Evolutionary conservation across 1,140 invertebrate genomes (phyloP), one percentile per base, ranked within the genome.

Genomic region (Anoplophora glabripennis): DNA sequence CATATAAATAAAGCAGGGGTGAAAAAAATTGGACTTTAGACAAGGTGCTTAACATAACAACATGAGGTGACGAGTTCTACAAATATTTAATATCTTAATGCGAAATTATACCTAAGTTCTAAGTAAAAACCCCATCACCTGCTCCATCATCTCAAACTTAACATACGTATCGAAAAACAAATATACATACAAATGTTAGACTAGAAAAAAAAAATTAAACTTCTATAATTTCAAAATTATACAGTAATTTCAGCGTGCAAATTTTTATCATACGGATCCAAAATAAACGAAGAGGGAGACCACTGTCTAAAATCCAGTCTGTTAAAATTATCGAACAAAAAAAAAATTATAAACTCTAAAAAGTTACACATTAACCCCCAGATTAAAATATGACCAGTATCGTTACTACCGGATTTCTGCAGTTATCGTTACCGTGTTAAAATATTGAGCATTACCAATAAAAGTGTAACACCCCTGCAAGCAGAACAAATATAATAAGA

Each of bases 1-100:
- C 51, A 64, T 64, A 57, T 60, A 64, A 61, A 57, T 64, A 64
- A 53, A 64, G 62, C 62, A 61, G 58, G 58, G 58, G 62, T 57
- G 62, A 57, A 41, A 51, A 46, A 48, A 41, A 48, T 59, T 49
- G 48, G 53, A 64, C 57, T 64, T 64, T 56, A 61, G 58, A 64
- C 61, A 54, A 49, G 49, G 51, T 63, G 45, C 44, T 59, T 40
- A 35, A 56, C 53, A 17, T 47, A 61, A 51, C 18, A 55, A 61
- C 53, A 42, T 42, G 47, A 60, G 61, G 57, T 64, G 61, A 64
- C 57, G 61, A 59, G 61, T 52, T 48, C 47, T 46, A 59, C 36
- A 14, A 28, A 36, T 53, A 55, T 62, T 53, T 58, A 46, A 54
- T 53, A 63, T 47, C 52, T 59, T 57, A 62, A 52, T 18, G 55